Evolutionary conservation across 2,113 vertebrate species (phyloP), one percentile per base, ranked within the genome.

Genomic region (Ciconia maguari): DNA sequence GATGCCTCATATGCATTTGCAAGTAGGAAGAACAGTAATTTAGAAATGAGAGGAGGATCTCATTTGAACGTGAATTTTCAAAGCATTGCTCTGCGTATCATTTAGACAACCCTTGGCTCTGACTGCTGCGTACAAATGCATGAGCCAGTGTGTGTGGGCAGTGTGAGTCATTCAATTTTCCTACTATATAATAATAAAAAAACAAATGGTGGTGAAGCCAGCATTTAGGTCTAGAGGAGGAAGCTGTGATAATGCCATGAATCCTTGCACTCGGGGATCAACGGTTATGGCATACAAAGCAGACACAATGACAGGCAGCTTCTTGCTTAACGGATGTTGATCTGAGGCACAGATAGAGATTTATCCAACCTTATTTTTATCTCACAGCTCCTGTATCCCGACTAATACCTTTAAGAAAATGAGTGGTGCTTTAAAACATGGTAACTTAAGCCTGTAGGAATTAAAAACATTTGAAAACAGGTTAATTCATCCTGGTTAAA

Each of bases 231-330:
- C 89, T 94, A 65, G 87, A 79, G 94, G 89, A 92, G 62, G 94
- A 96, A 95, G 94, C 96, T 97, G 95, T 93, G 95, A 94, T 96
- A 97, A 97, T 96, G 94, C 89, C 92, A 95, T 46, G 92, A 97
- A 78, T 96, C 83, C 80, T 84, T 95, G 95, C 77, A 89, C 91
- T 96, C 41, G 3, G 81, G 80, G 94, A 92, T 71, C 89, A 96
- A 34, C 83, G 82, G 74, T 64, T 91, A 91, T 87, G 89, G 89
- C 91, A 97, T 87, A 95, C 95, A 90, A 96, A 95, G 90, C 94
- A 95, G 93, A 64, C 68, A 90, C 84, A 85, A 62, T 90, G 93
- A 97, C 90, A 96, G 95, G 86, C 95, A 95, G 90, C 51, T 92
- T 93, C 84, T 92, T 90, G 66, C 80, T 87, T 90, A 89, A 74